Percentiles rank a stretch among this genome's conserved stretches.
These are phyloP conservation scores for Cryptotis parvus DNA, from an alignment of 2,113 vertebrate species.

Conservation along the genomic window DNA sequence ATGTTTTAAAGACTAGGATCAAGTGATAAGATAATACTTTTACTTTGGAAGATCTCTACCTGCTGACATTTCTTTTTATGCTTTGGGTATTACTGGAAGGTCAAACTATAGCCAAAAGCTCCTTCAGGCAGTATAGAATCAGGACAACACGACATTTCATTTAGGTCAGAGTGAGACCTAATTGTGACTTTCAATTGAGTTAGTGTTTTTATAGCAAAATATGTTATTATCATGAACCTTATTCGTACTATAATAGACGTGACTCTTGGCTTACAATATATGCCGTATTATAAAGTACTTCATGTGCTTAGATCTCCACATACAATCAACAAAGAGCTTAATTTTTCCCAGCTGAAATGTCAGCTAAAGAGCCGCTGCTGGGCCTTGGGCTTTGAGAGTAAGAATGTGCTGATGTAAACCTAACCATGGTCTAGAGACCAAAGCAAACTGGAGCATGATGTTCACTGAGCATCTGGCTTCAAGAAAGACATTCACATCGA, in stretches of 20 bases:
- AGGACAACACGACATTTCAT: neutral
- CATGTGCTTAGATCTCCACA: neutral
- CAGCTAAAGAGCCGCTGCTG: neutral
- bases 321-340: neutral
- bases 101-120: conserved; percentile 1
- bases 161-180: neutral
- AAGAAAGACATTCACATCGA: neutral
- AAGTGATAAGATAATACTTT: neutral
- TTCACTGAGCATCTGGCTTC: neutral
- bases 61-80: conserved; percentile 1
- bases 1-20: conserved; percentile 42
- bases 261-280: conserved; percentile 47
- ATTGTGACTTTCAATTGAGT: neutral
- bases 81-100: conserved; percentile 10
- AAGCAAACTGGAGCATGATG: neutral
- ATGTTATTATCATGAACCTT: conserved; percentile 11
- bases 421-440: neutral
- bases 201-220: conserved; percentile 20
- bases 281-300: conserved; percentile 25
- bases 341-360: conserved; percentile 25
- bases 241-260: conserved; percentile 17
- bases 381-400: neutral
- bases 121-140: neutral
- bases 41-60: neutral
- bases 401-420: neutral